Evolutionary conservation across 1,140 invertebrate genomes (phyloP).

Genomic region (Drosophila leontia): DNA sequence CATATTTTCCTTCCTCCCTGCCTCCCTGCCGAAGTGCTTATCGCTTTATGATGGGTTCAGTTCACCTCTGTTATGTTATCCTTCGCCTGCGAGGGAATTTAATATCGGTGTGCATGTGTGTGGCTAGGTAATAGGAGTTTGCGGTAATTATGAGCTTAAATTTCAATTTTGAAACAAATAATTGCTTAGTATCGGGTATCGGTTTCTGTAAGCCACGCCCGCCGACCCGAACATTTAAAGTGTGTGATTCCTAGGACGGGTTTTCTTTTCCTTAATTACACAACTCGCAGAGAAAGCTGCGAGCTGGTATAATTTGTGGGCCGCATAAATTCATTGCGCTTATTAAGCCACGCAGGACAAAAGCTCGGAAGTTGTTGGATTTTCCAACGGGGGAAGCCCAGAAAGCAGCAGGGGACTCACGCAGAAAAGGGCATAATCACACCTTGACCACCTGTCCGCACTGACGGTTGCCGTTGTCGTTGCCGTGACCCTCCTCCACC

Average conservation of each 20-base stretch:
- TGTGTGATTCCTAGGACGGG: background rate
- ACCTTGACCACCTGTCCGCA: constrained; percentile 66
- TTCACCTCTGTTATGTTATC: constrained; percentile 37
- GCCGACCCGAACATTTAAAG: constrained; percentile 11
- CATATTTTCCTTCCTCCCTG: constrained; percentile 57
- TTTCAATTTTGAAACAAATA: background rate
- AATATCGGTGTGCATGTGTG: constrained; percentile 1
- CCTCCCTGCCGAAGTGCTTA: constrained; percentile 54
- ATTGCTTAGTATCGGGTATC: constrained; percentile 22
- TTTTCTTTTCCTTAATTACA: constrained; percentile 48
- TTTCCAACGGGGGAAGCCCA: background rate
- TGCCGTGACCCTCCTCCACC: background rate
- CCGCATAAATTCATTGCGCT: constrained; percentile 74
- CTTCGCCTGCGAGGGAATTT: constrained; percentile 18
- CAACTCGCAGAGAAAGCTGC: background rate
- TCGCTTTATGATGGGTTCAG: constrained; percentile 51
- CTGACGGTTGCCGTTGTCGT: constrained; percentile 28
- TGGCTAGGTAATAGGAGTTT: constrained; percentile 21
- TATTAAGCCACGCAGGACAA: constrained; percentile 69
- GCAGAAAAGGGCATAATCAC: constrained; percentile 52
- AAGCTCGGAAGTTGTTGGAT: constrained; percentile 31
- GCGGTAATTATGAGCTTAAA: constrained; percentile 35
- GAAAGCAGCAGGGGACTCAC: constrained; percentile 9
- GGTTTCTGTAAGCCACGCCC: background rate
- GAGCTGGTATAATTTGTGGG: constrained; percentile 38